A percentile compares a stretch with the other conserved stretches of the same genome.
phyloP scores from a whole-genome alignment of 2,113 vertebrate genomes.

The Nothobranchius kuhntae region DNA sequence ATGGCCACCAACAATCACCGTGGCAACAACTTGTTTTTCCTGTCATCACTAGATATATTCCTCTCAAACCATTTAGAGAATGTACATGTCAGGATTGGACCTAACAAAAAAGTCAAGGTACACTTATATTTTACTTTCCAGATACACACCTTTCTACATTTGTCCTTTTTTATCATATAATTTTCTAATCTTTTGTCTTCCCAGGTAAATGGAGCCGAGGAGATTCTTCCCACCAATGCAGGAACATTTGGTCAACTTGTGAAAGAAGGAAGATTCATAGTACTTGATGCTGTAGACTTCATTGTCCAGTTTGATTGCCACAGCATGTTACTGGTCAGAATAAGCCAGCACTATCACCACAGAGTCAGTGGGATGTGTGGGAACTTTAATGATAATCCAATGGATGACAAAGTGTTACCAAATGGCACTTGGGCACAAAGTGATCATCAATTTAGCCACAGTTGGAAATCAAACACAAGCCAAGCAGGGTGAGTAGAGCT shows the following conservation, averaged over 20 bases:
- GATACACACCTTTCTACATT: not conserved
- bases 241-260: constrained; percentile 41
- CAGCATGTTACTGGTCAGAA: constrained; percentile 56
- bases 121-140: not conserved
- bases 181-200: constrained; percentile 3
- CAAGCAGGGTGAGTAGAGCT: constrained; percentile 52
- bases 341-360: constrained; percentile 25
- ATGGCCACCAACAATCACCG: constrained; percentile 68
- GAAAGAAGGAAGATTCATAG: constrained; percentile 44
- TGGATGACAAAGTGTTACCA: constrained; percentile 72
- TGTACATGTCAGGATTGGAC: constrained; percentile 53
- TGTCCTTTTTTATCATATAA: not conserved
- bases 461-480: constrained; percentile 68
- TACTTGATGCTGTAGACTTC: constrained; percentile 47
- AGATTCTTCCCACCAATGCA: constrained; percentile 35
- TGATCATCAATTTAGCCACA: constrained; percentile 70
- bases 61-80: constrained; percentile 32
- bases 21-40: constrained; percentile 66
- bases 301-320: constrained; percentile 63
- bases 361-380: constrained; percentile 71
- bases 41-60: constrained; percentile 70
- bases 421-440: constrained; percentile 55
- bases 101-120: constrained; percentile 65
- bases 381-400: constrained; percentile 66
- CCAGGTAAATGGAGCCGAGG: constrained; percentile 60